Base-by-base conservation (phyloP, 1,140 invertebrate genomes). In the Anastrepha ludens region DNA sequence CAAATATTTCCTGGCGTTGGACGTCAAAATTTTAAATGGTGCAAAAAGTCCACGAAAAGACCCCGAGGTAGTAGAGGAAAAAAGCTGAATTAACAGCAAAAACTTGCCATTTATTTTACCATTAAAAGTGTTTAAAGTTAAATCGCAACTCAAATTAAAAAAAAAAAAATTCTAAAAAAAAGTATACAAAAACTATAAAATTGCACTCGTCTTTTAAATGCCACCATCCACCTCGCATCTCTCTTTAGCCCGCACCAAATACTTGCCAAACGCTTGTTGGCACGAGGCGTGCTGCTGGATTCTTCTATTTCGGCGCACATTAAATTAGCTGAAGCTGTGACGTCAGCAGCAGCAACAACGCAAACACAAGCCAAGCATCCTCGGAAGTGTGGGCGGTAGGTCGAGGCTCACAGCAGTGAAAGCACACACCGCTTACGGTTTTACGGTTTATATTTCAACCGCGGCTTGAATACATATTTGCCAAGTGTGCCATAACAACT, bases 271-370 rank as follows among this genome's bases (percentile, higher is more conserved):
- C 15, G 47, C 15, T 47, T 58, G 74, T 58, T 58, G 47, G 74
- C 74, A 55, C 47, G n/a, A 50, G 13, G 5, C 15, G 17, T 6
- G 3, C 47, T 29, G 17, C 39, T 47, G 74, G 44, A 20, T n/a
- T 78, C 17, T 8, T 39, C 50, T 78, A 78, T 47, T 78, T 78
- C 13, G 11, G 13, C n/a, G 47, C 47, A 81, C 74, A 81, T 55
- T 47, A 81, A 81, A 81, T 81, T 81, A 55, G 74, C 74, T 81
- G n/a, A 17, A n/a, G 50, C 74, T 13, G 74, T 81, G 74, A 81
- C 74, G 74, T 58, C 50, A 81, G 50, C n/a, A n/a, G 8, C 74
- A 29, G 70, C 7, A 74, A 8, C 20, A 67, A 41, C 65, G 15
- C 3, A 20, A 64, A 64, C 0, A 8, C 5, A 15, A 29, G 39